These are phyloP conservation scores for Drosophila paulistorum DNA, from an alignment of 1,140 invertebrate species.

Conservation along the genomic window DNA sequence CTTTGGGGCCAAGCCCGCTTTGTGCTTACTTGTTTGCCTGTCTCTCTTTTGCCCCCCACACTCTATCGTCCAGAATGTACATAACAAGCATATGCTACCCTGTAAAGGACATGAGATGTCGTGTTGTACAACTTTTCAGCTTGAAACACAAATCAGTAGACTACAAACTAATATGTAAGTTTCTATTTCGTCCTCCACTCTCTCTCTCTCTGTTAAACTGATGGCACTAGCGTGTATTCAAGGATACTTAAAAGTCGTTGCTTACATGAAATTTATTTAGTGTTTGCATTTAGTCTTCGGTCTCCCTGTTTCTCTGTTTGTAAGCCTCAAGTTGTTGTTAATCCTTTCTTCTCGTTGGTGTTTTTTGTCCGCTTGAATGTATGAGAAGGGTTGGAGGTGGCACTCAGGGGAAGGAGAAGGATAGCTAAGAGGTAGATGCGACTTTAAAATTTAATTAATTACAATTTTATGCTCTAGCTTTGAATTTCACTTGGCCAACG, in stretches of 20 bases:
- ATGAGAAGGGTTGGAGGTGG: background rate
- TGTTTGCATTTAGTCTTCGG: slow-evolving; percentile 76
- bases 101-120: background rate
- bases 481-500: slow-evolving; percentile 47
- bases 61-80: slow-evolving; percentile 1
- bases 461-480: slow-evolving; percentile 68
- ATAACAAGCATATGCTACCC: slow-evolving; percentile 4
- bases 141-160: too few relatives aligned
- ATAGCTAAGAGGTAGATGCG: slow-evolving; percentile 1
- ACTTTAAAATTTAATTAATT: slow-evolving; percentile 80
- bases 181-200: background rate
- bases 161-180: too few relatives aligned
- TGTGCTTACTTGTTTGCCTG: slow-evolving; percentile 29
- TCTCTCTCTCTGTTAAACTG: background rate
- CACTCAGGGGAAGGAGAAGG: background rate
- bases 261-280: background rate
- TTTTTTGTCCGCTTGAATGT: slow-evolving; percentile 14
- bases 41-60: background rate
- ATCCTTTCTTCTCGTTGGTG: slow-evolving; percentile 50
- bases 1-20: slow-evolving; percentile 62
- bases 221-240: background rate
- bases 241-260: background rate
- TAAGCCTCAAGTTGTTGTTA: slow-evolving; percentile 78
- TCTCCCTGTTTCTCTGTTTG: slow-evolving; percentile 63
- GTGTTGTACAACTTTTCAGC: too few relatives aligned